phyloP scores from a whole-genome alignment of 1,140 invertebrate genomes.

The Rhopalosiphum padi region DNA sequence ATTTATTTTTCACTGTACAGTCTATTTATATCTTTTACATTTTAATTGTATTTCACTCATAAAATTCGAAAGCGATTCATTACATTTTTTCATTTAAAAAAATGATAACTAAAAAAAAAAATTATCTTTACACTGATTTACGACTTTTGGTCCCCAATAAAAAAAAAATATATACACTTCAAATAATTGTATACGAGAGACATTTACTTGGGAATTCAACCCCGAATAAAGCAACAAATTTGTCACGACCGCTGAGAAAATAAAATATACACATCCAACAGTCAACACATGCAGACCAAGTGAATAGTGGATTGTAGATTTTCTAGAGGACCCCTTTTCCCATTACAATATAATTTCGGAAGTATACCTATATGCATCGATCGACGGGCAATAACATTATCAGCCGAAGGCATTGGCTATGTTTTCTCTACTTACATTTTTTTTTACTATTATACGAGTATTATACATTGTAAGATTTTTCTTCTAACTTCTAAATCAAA shows the following conservation, averaged over 20 bases:
- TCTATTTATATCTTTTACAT: background rate
- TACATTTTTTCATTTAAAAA: background rate
- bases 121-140: background rate
- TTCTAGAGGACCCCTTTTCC: background rate
- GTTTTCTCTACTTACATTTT: background rate
- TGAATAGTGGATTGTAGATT: background rate
- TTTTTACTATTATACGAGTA: background rate
- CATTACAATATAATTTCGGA: background rate
- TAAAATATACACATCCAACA: background rate
- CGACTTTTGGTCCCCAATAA: background rate
- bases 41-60: background rate
- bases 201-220: background rate
- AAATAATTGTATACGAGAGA: background rate
- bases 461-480: background rate
- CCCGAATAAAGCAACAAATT: background rate
- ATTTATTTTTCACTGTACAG: background rate
- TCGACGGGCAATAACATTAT: background rate
- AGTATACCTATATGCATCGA: background rate
- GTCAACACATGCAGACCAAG: background rate
- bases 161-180: background rate
- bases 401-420: background rate
- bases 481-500: constrained; percentile 17
- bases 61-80: background rate
- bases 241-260: background rate
- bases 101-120: background rate